phyloP scores from a whole-genome alignment of 37 sponge, comb jelly and placozoan species.

The Lycopodina hypogea region DNA sequence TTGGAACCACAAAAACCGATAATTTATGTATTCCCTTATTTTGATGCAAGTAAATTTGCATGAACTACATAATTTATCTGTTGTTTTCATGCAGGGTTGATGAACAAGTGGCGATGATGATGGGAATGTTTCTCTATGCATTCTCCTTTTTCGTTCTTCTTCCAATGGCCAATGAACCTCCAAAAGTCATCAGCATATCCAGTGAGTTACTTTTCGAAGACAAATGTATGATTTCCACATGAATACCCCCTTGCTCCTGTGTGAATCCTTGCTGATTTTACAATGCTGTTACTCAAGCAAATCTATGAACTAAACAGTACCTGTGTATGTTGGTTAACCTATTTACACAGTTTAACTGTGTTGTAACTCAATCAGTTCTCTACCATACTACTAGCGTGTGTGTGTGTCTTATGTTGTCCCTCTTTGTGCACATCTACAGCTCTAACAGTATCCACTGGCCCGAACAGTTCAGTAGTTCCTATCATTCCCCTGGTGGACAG shows the following conservation, averaged over 20 bases:
- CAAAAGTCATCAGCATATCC: conserved; percentile 6
- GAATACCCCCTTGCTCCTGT: too few relatives aligned
- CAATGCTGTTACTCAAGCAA: too few relatives aligned
- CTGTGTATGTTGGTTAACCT: too few relatives aligned
- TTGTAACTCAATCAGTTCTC: too few relatives aligned
- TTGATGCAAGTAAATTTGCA: neutral
- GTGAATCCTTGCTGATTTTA: too few relatives aligned
- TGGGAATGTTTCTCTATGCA: conserved; percentile 41
- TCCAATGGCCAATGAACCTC: conserved; percentile 39
- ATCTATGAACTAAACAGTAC: too few relatives aligned
- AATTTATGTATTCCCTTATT: neutral
- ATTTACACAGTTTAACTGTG: too few relatives aligned
- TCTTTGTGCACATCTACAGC: neutral
- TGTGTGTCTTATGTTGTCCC: too few relatives aligned
- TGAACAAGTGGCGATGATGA: conserved; percentile 43
- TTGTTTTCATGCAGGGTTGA: conserved; percentile 34
- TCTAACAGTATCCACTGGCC: neutral
- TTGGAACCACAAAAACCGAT: neutral
- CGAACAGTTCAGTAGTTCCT: neutral
- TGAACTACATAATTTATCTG: neutral
- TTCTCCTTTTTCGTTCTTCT: conserved; percentile 45
- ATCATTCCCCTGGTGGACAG: neutral
- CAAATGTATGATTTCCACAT: too few relatives aligned
- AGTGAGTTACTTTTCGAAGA: conserved; percentile 6
- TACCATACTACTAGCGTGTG: too few relatives aligned